Percentiles rank a stretch among this genome's conserved stretches.
phyloP scores from a whole-genome alignment of 2,888 invertebrate species.

The Mesopsocus fuscifrons region DNA sequence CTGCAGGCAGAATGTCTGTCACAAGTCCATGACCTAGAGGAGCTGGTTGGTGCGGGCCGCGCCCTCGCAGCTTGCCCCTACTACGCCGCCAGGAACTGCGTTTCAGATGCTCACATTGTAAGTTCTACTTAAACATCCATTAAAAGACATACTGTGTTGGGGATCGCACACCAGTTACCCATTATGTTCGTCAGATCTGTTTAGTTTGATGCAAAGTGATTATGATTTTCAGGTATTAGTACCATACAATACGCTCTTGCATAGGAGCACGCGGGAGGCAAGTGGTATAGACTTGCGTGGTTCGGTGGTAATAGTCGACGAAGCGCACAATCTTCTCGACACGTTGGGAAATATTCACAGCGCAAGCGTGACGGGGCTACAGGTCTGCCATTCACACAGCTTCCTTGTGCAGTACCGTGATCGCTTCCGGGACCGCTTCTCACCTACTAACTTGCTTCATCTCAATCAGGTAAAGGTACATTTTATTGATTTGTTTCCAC shows the following conservation, averaged over 20 bases:
- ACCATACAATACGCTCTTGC: conserved; percentile 63
- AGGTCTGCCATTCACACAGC: conserved; percentile 36
- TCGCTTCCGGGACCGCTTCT: conserved; percentile 51
- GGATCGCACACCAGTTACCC: too few relatives aligned
- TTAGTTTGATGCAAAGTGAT: too few relatives aligned
- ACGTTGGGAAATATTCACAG: conserved; percentile 76
- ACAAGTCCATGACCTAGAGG: conserved; percentile 74
- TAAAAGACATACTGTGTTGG: too few relatives aligned
- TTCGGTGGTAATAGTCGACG: conserved; percentile 77
- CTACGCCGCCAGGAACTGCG: conserved; percentile 68
- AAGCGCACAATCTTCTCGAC: conserved; percentile 90
- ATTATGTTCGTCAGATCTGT: too few relatives aligned
- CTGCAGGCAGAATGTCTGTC: conserved; percentile 43
- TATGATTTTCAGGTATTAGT: conserved; percentile 38
- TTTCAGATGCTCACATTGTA: conserved; percentile 55
- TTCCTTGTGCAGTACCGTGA: conserved; percentile 52
- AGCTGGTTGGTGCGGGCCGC: conserved; percentile 49
- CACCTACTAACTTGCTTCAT: conserved; percentile 56
- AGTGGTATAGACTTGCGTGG: conserved; percentile 48
- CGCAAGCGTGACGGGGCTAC: conserved; percentile 44
- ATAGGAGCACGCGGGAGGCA: conserved; percentile 54
- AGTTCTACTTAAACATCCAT: too few relatives aligned
- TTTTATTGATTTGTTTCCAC: too few relatives aligned
- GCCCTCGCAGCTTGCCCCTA: conserved; percentile 75
- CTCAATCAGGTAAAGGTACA: conserved; percentile 53